Base-by-base conservation (phyloP, 37 sponge, comb jelly and placozoan genomes). In the Aplysina aerophoba region DNA sequence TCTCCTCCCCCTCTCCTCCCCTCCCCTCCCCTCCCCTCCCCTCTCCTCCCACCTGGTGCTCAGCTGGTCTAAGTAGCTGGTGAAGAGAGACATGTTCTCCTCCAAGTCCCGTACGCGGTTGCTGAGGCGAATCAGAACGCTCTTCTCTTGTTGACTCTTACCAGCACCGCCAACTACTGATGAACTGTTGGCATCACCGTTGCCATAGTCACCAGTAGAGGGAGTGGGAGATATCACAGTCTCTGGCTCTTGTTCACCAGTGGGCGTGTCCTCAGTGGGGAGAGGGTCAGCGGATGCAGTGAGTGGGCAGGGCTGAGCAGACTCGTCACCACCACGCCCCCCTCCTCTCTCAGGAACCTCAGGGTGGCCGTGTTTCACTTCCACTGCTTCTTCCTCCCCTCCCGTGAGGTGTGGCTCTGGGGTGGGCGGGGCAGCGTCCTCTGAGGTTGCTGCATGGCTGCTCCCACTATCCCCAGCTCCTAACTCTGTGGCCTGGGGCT, bases 61-160 rank as follows among this genome's bases (percentile, higher is more conserved):
- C 57, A 95, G 83, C 85, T 95, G 91, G 63, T 95, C 96, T 69
- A 95, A 73, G 68, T 93, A 95, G 73, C 84, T 88, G 37, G 84
- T 85, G 33, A 95, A 89, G 17, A 95, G 64, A 4, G 91, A 65
- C 85, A 95, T 87, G 56, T 96, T 96, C 65, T 44, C 81, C 66
- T 94, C 94, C 83, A 96, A 41, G 28, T 87, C 86, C n/a, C 85
- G 84, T 30, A 96, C 94, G 17, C 90, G 80, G 75, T 96, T 94
- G 82, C 86, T 85, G 77, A 96, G 80, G 11, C 94, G 79, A 17
- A 94, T 54, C 78, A 96, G 85, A 36, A 95, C 95, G 19, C 92
- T 92, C 81, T 89, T 86, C 69, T 94, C 88, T 68, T 81, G 82
- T 0, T 44, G 66, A 20, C 44, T 50, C 53, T 25, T 25, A 14